phyloP scores from a whole-genome alignment of 2,797 vertebrate genomes.

The Hemitrygon akajei region DNA sequence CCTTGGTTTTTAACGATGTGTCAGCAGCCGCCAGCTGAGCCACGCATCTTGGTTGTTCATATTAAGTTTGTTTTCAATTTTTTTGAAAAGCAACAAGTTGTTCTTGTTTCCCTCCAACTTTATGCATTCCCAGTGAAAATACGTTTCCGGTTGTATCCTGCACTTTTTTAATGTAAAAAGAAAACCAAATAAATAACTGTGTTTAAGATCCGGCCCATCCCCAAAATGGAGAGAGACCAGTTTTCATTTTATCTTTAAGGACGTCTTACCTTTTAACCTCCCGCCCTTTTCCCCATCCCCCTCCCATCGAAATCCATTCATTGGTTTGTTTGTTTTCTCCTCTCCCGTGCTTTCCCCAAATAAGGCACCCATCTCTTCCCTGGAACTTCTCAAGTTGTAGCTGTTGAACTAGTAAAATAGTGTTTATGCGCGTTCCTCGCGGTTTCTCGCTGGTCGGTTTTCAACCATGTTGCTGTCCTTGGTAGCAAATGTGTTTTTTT shows the following conservation, averaged over 20 bases:
- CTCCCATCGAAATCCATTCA: slow-evolving; percentile 8
- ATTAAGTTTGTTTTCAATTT: slow-evolving; percentile 7
- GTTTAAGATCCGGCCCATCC: neutral
- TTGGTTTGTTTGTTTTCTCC: slow-evolving; percentile 31
- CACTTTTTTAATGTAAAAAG: neutral
- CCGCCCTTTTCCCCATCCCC: slow-evolving; percentile 38
- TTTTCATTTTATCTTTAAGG: slow-evolving; percentile 33
- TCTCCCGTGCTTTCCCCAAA: neutral
- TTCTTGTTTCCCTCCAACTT: neutral
- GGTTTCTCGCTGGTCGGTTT: slow-evolving; percentile 69
- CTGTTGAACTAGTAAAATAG: neutral
- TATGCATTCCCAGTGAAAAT: neutral
- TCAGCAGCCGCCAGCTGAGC: neutral
- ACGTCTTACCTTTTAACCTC: slow-evolving; percentile 36
- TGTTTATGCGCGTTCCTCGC: neutral
- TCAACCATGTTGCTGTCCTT: slow-evolving; percentile 68
- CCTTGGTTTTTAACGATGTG: neutral
- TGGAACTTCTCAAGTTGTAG: neutral
- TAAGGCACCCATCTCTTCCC: neutral
- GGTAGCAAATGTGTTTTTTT: slow-evolving; percentile 29
- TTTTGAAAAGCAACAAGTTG: slow-evolving; percentile 35
- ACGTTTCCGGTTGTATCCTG: neutral
- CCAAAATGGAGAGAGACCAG: slow-evolving; percentile 21
- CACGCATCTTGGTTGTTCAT: neutral
- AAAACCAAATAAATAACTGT: neutral